Percentiles rank a stretch among this genome's conserved stretches.
These are phyloP conservation scores for Trachelus tabidus DNA, from an alignment of 2,888 invertebrate genomes.

Conservation along the genomic window DNA sequence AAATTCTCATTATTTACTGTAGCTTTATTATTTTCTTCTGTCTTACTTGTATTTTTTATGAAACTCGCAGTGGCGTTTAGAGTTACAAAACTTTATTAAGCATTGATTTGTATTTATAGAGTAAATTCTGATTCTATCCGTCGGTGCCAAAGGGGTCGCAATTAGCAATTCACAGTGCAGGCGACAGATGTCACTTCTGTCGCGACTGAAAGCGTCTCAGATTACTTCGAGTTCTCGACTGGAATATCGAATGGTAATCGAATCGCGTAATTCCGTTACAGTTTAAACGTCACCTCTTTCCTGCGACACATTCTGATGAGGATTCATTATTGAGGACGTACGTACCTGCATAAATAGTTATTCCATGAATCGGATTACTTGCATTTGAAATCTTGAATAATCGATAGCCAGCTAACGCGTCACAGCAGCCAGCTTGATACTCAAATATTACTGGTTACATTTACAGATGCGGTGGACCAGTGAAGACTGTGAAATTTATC, in stretches of 20 bases:
- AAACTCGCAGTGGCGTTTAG: neutral
- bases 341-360: neutral
- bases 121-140: neutral
- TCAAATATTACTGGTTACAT: neutral
- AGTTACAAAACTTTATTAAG: neutral
- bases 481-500: no score
- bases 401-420: neutral
- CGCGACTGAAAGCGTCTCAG: neutral
- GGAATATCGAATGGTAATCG: constrained; percentile 24
- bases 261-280: neutral
- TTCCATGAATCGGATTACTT: neutral
- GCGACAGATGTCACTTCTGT: constrained; percentile 15
- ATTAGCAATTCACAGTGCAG: constrained; percentile 22
- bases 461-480: no score
- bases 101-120: neutral
- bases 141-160: constrained; percentile 14
- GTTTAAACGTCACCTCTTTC: neutral
- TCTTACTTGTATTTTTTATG: neutral
- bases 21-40: neutral
- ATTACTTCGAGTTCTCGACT: constrained; percentile 11
- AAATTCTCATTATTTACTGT: neutral
- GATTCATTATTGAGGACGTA: neutral
- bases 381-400: neutral
- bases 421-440: neutral
- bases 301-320: neutral